Conservation (phyloP, 2,113 vertebrate species). For the Eonycteris spelaea region DNA sequence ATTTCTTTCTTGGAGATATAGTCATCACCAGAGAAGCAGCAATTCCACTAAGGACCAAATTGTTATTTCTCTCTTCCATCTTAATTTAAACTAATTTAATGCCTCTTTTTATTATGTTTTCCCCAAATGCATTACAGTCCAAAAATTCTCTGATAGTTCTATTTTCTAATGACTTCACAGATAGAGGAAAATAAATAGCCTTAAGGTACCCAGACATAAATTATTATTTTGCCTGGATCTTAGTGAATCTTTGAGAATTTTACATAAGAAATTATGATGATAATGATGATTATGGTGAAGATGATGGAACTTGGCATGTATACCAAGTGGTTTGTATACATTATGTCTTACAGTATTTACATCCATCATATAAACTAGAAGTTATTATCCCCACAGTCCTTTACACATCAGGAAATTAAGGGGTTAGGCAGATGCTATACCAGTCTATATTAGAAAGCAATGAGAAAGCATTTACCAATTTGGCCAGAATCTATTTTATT, state of each 20-base stretch:
- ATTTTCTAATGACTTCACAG: slow-evolving; percentile 10
- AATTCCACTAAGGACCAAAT: background rate
- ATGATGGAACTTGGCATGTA: background rate
- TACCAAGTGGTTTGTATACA: background rate
- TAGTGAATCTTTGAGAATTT: background rate
- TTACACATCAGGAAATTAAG: background rate
- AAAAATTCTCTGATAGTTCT: background rate
- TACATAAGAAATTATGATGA: background rate
- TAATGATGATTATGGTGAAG: background rate
- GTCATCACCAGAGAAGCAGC: background rate
- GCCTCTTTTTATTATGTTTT: background rate
- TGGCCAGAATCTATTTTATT: background rate
- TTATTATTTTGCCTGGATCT: background rate
- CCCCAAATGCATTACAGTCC: background rate
- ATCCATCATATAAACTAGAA: background rate
- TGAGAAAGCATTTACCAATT: background rate
- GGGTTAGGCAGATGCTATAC: background rate
- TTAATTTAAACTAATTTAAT: slow-evolving; percentile 21
- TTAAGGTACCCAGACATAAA: background rate
- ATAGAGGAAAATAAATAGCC: background rate
- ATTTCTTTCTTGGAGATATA: background rate
- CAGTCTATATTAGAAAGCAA: background rate
- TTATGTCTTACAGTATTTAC: background rate
- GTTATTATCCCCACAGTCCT: background rate
- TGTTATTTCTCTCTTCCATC: background rate